Percentiles rank a stretch among this genome's conserved stretches.
Conservation (phyloP, 2,797 vertebrate genomes). For the Xyrichtys novacula region DNA sequence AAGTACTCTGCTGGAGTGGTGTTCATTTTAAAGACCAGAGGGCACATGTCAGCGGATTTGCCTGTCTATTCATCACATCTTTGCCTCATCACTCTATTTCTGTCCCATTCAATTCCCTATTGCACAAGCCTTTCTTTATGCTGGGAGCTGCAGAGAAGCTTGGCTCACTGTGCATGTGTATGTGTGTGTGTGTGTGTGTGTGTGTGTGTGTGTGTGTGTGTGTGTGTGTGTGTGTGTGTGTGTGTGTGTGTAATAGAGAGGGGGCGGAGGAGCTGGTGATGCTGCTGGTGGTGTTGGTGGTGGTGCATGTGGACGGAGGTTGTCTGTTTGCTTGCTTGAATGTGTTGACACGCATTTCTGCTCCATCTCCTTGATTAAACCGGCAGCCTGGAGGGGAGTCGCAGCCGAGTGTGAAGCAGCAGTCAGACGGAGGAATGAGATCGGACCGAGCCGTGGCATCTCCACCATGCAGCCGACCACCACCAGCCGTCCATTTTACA, state of each 20-base stretch:
- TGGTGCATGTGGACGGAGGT: constrained; percentile 19
- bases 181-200: neutral
- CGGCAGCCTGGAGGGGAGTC: constrained; percentile 43
- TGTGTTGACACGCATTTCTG: constrained; percentile 56
- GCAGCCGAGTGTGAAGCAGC: constrained; percentile 29
- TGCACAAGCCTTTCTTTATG: constrained; percentile 45
- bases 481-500: constrained; percentile 58
- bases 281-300: constrained; percentile 8
- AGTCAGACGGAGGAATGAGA: constrained; percentile 58
- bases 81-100: constrained; percentile 13
- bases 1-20: neutral
- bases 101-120: constrained; percentile 30
- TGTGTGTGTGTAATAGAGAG: neutral
- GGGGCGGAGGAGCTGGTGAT: neutral
- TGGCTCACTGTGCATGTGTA: neutral
- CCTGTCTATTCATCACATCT: neutral
- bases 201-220: neutral
- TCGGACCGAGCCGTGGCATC: constrained; percentile 45
- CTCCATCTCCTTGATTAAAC: constrained; percentile 71
- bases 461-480: constrained; percentile 57
- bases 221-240: neutral
- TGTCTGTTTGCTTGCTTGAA: constrained; percentile 25
- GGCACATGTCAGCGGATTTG: neutral
- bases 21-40: constrained; percentile 7
- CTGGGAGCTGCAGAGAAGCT: constrained; percentile 22